These are phyloP conservation scores for Pangasius macronema DNA, from an alignment of 2,797 vertebrate genomes.

Conservation along the genomic window DNA sequence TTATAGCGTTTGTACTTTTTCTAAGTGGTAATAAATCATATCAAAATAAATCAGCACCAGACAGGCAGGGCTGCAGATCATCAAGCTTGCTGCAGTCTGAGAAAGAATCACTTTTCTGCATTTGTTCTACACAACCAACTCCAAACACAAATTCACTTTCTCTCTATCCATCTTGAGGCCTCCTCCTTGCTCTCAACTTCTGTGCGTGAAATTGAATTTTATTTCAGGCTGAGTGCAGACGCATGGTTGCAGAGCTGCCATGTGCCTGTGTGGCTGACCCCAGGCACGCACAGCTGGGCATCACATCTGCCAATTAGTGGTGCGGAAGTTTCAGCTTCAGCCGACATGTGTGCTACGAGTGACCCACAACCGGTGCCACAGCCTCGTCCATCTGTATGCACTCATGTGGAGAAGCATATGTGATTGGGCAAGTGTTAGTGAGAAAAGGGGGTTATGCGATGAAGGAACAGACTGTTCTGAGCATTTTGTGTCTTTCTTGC, in stretches of 20 bases:
- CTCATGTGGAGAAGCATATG: slow-evolving; percentile 42
- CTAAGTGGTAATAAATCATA: slow-evolving; percentile 6
- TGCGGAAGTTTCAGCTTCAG: slow-evolving; percentile 47
- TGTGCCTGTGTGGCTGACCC: slow-evolving; percentile 30
- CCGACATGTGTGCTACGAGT: slow-evolving; percentile 46
- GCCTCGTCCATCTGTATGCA: slow-evolving; percentile 33
- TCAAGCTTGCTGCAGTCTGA: background rate
- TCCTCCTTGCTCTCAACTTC: slow-evolving; percentile 27
- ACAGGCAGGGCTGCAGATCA: background rate
- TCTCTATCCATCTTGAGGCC: slow-evolving; percentile 11
- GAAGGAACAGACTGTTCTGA: slow-evolving; percentile 11
- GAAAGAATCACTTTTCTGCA: slow-evolving; percentile 9
- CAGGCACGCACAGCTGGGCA: slow-evolving; percentile 50
- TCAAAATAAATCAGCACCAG: slow-evolving; percentile 8
- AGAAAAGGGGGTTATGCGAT: background rate
- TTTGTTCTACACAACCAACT: background rate
- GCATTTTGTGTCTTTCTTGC: background rate
- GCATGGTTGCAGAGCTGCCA: slow-evolving; percentile 12
- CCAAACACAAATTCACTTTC: slow-evolving; percentile 10
- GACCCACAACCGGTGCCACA: slow-evolving; percentile 26
- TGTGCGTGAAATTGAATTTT: slow-evolving; percentile 56
- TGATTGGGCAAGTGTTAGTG: slow-evolving; percentile 38
- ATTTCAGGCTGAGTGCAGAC: slow-evolving; percentile 50
- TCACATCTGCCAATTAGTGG: slow-evolving; percentile 62
- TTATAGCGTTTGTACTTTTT: slow-evolving; percentile 7